Percentiles rank a stretch among this genome's conserved stretches.
These are phyloP conservation scores for Zelostemma sp. DNA, from an alignment of 1,140 invertebrate genomes.

Conservation along the genomic window DNA sequence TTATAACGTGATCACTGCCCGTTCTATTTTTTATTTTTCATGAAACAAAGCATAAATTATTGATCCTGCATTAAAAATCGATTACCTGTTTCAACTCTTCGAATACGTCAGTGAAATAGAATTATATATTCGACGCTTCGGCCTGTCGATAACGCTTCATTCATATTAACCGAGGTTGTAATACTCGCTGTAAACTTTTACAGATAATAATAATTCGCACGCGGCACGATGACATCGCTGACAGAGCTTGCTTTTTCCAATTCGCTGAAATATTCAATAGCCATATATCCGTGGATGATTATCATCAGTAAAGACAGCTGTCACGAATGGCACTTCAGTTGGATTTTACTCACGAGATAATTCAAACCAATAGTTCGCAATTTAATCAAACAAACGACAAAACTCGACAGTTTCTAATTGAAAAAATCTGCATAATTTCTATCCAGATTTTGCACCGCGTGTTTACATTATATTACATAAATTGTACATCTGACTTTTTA, in stretches of 20 bases:
- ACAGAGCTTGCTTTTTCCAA: slow-evolving; percentile 6
- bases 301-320: slow-evolving; percentile 40
- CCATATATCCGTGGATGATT: slow-evolving; percentile 47
- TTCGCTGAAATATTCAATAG: not conserved
- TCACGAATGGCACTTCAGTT: slow-evolving; percentile 43
- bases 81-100: not conserved
- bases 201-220: not conserved
- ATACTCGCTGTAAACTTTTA: not conserved
- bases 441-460: not conserved
- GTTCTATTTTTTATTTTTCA: slow-evolving; percentile 2
- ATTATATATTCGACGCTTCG: not conserved
- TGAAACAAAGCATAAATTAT: too few species aligned
- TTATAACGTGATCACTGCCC: not conserved
- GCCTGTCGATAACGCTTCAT: not conserved
- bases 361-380: slow-evolving; percentile 17
- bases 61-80: too few species aligned
- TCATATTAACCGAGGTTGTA: not conserved
- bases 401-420: not conserved
- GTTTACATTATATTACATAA: too few species aligned
- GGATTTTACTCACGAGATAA: too few species aligned
- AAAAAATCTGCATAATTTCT: too few species aligned
- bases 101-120: not conserved
- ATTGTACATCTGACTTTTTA: too few species aligned
- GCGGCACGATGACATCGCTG: slow-evolving; percentile 41
- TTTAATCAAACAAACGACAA: slow-evolving; percentile 11